Evolutionary conservation across 2,113 vertebrate species (phyloP).

Genomic region (Phalacrocorax aristotelis): DNA sequence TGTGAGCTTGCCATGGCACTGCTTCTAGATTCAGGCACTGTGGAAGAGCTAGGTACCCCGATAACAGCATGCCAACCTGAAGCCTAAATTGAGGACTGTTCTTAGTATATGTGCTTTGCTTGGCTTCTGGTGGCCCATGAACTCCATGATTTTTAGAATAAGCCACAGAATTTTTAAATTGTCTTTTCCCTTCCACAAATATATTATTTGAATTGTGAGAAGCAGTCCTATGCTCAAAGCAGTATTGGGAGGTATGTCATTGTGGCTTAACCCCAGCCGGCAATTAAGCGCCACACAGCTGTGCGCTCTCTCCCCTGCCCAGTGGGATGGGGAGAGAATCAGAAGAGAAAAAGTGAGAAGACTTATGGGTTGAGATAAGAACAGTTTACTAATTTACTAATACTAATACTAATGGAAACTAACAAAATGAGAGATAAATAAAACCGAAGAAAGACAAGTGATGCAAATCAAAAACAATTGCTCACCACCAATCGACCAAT

Average conservation of each 20-base stretch:
- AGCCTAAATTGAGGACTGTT: background rate
- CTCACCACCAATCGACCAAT: too few species aligned
- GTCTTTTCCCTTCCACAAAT: background rate
- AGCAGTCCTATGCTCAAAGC: background rate
- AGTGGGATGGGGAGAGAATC: too few species aligned
- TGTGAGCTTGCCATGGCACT: background rate
- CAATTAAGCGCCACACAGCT: too few species aligned
- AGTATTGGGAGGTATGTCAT: background rate
- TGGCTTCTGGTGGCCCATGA: background rate
- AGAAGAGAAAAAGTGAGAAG: too few species aligned
- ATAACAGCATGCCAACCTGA: background rate
- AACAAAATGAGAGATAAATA: too few species aligned
- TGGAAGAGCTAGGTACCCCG: background rate
- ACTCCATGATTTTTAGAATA: background rate
- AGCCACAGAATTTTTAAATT: background rate
- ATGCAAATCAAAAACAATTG: too few species aligned
- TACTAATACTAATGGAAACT: too few species aligned
- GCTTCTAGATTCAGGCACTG: background rate
- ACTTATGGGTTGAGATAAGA: too few species aligned
- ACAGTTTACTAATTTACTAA: too few species aligned
- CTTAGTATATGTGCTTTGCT: background rate
- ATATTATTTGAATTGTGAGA: background rate
- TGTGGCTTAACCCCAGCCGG: too few species aligned
- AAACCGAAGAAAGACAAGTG: too few species aligned
- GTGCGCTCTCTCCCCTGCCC: too few species aligned